Evolutionary conservation across 1,140 invertebrate species (phyloP).

Genomic region (Pentalonia nigronervosa): DNA sequence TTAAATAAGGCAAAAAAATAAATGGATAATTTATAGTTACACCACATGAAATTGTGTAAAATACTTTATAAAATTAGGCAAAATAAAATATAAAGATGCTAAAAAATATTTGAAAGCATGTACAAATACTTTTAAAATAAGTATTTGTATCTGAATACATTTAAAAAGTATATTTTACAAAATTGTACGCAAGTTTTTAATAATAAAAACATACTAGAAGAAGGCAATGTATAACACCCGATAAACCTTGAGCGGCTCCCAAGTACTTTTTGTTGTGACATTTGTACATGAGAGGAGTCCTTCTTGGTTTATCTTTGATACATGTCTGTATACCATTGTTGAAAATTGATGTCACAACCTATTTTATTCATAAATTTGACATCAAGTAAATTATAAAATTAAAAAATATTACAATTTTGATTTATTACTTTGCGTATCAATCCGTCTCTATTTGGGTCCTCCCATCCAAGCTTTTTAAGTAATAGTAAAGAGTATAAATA

Average conservation of each 20-base stretch:
- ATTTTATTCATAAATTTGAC: constrained; percentile 56
- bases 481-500: constrained; percentile 82
- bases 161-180: neutral
- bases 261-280: constrained; percentile 90
- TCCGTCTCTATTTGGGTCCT: constrained; percentile 65
- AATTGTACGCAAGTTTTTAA: neutral
- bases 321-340: constrained; percentile 72
- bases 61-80: too few relatives aligned
- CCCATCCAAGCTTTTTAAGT: constrained; percentile 71
- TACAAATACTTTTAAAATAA: neutral
- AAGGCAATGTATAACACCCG: constrained; percentile 84
- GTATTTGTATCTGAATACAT: neutral
- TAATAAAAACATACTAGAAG: constrained; percentile 70
- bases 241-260: constrained; percentile 86
- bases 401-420: neutral
- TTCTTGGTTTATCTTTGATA: constrained; percentile 64
- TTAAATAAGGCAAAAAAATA: neutral
- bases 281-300: constrained; percentile 78
- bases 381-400: neutral
- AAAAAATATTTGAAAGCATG: neutral
- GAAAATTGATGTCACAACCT: constrained; percentile 74
- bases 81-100: too few relatives aligned
- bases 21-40: too few relatives aligned
- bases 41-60: too few relatives aligned
- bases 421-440: constrained; percentile 66